Percentiles rank a stretch among this genome's conserved stretches.
These are phyloP conservation scores for Dorcus hopei DNA, from an alignment of 2,888 invertebrate species.

Conservation along the genomic window DNA sequence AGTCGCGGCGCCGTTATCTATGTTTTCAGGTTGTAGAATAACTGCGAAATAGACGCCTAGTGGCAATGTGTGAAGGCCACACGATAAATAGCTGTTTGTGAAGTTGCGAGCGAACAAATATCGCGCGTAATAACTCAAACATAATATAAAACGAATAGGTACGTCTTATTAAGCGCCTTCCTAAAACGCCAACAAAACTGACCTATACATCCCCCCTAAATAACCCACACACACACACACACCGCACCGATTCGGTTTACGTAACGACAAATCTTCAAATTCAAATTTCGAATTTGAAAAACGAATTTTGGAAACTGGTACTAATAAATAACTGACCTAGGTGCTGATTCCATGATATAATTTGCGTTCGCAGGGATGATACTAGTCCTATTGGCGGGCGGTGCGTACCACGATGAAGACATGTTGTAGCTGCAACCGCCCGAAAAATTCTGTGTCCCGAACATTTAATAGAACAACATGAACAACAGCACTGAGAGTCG, in stretches of 20 bases:
- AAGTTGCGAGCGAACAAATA: constrained; percentile 6
- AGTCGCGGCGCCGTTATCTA: constrained; percentile 15
- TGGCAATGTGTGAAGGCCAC: constrained; percentile 28
- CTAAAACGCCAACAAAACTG: too few species aligned
- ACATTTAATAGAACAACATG: not conserved
- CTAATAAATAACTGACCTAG: constrained; percentile 40
- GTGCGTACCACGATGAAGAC: constrained; percentile 31
- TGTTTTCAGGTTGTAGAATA: constrained; percentile 28
- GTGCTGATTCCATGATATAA: constrained; percentile 39
- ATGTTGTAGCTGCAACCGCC: constrained; percentile 24
- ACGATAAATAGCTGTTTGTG: constrained; percentile 25
- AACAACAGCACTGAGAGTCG: not conserved
- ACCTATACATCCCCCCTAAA: too few species aligned
- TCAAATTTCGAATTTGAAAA: not conserved
- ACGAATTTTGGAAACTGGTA: too few species aligned
- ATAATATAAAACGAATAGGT: constrained; percentile 2
- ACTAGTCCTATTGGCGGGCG: constrained; percentile 9
- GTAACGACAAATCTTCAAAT: not conserved
- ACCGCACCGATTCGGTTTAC: not conserved
- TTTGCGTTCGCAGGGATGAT: constrained; percentile 14
- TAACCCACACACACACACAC: not conserved
- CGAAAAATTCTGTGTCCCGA: not conserved
- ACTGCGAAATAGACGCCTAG: constrained; percentile 19
- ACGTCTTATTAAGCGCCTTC: too few species aligned
- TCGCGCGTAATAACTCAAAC: constrained; percentile 10